phyloP scores from a whole-genome alignment of 2,888 invertebrate species.

The Perithous albicinctus region DNA sequence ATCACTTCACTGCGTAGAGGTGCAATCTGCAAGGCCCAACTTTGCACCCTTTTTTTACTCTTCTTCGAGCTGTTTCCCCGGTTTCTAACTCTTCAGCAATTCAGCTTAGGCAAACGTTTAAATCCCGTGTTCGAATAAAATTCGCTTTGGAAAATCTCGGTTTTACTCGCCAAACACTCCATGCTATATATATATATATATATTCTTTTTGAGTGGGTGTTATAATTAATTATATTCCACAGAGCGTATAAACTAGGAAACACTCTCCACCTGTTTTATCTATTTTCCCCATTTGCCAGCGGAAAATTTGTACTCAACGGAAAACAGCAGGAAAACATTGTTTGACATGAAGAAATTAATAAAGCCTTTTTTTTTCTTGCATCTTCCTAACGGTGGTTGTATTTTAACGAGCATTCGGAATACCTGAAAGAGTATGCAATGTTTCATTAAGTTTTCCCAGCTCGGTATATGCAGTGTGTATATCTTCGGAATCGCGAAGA shows the following conservation, averaged over 20 bases:
- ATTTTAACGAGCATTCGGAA: slow-evolving; percentile 14
- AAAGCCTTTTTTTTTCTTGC: slow-evolving; percentile 10
- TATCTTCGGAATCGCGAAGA: slow-evolving; percentile 18
- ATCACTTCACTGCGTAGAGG: too few species aligned
- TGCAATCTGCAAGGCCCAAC: too few species aligned
- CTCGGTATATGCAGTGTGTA: background rate
- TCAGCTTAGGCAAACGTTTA: slow-evolving; percentile 28
- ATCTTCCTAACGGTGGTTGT: background rate
- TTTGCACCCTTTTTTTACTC: background rate
- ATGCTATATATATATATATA: slow-evolving; percentile 38
- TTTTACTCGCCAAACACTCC: slow-evolving; percentile 9
- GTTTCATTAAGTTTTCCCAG: slow-evolving; percentile 43
- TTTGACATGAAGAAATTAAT: slow-evolving; percentile 48
- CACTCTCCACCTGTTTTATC: slow-evolving; percentile 8
- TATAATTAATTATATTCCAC: slow-evolving; percentile 53
- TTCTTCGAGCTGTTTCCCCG: background rate
- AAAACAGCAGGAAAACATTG: background rate
- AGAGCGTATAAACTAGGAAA: background rate
- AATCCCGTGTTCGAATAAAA: slow-evolving; percentile 31
- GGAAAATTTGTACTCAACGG: background rate
- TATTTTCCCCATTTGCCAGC: slow-evolving; percentile 21
- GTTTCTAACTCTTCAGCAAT: background rate
- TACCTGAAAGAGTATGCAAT: slow-evolving; percentile 2
- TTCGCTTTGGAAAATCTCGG: slow-evolving; percentile 7
- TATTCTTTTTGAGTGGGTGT: too few species aligned